phyloP scores from a whole-genome alignment of 2,797 vertebrate species.

The Diplodus puntazzo region DNA sequence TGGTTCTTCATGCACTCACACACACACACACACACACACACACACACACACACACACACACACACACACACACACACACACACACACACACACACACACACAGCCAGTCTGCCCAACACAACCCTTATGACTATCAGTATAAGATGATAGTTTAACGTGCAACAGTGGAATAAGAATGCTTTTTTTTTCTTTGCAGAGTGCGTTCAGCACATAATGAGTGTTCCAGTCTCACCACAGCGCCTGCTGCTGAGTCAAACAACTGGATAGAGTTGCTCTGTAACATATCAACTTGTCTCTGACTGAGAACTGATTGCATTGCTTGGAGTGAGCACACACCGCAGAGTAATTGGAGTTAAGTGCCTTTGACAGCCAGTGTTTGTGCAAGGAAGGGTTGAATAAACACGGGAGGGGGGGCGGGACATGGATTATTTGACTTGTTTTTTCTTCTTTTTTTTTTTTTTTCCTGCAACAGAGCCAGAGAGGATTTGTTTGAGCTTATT shows the following conservation, averaged over 20 bases:
- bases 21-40: neutral
- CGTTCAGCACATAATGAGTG: conserved; percentile 19
- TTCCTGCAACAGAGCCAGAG: conserved; percentile 22
- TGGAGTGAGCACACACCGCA: conserved; percentile 30
- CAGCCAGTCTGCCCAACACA: neutral
- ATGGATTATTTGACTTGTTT: conserved; percentile 44
- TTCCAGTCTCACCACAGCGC: conserved; percentile 23
- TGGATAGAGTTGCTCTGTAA: conserved; percentile 48
- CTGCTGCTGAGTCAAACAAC: conserved; percentile 34
- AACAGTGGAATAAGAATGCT: neutral
- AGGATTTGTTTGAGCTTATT: conserved; percentile 18
- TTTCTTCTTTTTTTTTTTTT: conserved; percentile 7
- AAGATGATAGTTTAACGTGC: neutral
- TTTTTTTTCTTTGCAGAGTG: neutral
- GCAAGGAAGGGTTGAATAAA: conserved; percentile 63
- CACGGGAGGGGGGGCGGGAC: conserved; percentile 36
- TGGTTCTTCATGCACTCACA: neutral
- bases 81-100: neutral
- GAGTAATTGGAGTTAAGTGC: conserved; percentile 49
- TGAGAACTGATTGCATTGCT: conserved; percentile 40
- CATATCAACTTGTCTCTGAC: conserved; percentile 27
- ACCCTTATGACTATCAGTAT: neutral
- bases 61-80: neutral
- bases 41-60: neutral
- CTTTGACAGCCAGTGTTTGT: conserved; percentile 64